Base-by-base conservation (phyloP, 2,113 vertebrate species). In the Sminthopsis crassicaudata region DNA sequence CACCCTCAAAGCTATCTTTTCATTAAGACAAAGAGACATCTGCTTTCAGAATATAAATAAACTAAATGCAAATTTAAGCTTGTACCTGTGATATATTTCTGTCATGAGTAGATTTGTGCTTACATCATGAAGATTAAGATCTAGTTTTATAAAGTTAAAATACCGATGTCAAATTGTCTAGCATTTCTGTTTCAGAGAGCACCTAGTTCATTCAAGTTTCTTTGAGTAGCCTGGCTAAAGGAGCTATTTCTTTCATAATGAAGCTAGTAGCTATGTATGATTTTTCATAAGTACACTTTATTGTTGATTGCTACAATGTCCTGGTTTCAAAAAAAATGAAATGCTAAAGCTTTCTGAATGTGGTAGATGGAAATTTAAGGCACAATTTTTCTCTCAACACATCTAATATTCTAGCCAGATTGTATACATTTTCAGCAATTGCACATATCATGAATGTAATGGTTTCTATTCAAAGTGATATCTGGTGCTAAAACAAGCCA, bases 381-480 rank as follows among this genome's bases (percentile, higher is more conserved):
- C 57, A 94, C 67, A n/a, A 93, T 92, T 88, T 55, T 90, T 25
- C 88, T 88, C 93, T 54, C 53, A 42, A 11, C 90, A 0, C 55
- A 50, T 3, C 92, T 53, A 76, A n/a, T 94, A 90, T 95, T 92
- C 54, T 76, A 90, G 54, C 3, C n/a, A 89, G 26, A 92, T 57
- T 25, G 50, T 55, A 6, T 42, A 50, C 5, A 94, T 91, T 94
- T 52, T 51, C 46, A 90, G 90, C 8, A 53, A 60, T 60, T 89
- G n/a, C 36, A 26, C 92, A 30, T 53, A 88, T 46, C 89, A 2
- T 91, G 90, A 97, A 92, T 51, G 89, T 92, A 92, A 96, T 94
- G 50, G 6, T 12, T 88, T 89, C 0, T 51, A 11, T 92, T 30
- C 96, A 94, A 92, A 93, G 53, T 89, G 27, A 30, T 27, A 89